phyloP scores from a whole-genome alignment of 2,888 invertebrate genomes.

The Drosophila lacicola region DNA sequence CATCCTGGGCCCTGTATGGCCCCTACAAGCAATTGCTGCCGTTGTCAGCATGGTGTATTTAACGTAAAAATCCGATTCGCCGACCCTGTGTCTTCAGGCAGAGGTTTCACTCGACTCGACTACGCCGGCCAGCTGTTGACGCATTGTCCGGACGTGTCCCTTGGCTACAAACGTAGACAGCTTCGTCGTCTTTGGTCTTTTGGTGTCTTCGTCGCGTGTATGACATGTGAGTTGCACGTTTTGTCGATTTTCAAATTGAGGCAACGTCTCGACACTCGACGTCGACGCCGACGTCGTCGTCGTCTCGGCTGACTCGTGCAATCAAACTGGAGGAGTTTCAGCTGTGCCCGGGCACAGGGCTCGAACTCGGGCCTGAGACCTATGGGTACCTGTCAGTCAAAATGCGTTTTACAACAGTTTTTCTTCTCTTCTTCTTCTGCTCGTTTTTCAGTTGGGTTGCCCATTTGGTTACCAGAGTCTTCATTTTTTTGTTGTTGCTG shows the following conservation, averaged over 20 bases:
- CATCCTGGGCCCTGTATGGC: too few species aligned
- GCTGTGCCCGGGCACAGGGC: constrained; percentile 53
- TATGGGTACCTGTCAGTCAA: constrained; percentile 81
- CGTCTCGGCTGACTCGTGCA: constrained; percentile 68
- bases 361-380: constrained; percentile 58
- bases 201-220: constrained; percentile 69
- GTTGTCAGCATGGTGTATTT: constrained; percentile 19
- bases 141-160: constrained; percentile 36
- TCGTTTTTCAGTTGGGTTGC: constrained; percentile 53
- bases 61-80: not conserved
- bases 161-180: constrained; percentile 29
- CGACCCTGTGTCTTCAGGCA: constrained; percentile 6
- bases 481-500: constrained; percentile 38
- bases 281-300: constrained; percentile 21
- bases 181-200: constrained; percentile 27
- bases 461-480: constrained; percentile 75
- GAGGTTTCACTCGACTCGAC: constrained; percentile 27
- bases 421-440: constrained; percentile 16
- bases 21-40: constrained; percentile 19
- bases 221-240: constrained; percentile 82
- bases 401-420: constrained; percentile 79
- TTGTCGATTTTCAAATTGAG: constrained; percentile 81
- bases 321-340: constrained; percentile 73
- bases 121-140: constrained; percentile 48
- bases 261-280: constrained; percentile 65